A percentile compares a stretch with the other conserved stretches of the same genome.
Evolutionary conservation across 1,140 invertebrate genomes (phyloP).

Genomic region (Laupala kohalensis): DNA sequence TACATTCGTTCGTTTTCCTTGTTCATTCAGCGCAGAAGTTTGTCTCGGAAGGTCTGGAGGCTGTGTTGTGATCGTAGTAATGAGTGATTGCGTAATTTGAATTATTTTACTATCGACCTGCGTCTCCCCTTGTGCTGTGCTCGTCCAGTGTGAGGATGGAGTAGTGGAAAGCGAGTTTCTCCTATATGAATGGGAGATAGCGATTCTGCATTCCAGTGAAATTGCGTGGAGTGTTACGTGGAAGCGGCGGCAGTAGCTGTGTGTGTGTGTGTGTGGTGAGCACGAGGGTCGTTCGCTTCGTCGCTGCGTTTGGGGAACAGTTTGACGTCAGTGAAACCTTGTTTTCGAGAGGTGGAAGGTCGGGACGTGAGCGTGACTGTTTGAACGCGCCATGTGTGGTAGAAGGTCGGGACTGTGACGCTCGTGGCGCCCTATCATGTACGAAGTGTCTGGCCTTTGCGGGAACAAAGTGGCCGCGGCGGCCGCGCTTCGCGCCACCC

Average conservation of each 20-base stretch:
- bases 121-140: not conserved
- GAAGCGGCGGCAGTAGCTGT: too few relatives aligned
- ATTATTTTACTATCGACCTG: too few relatives aligned
- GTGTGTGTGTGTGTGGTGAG: not conserved
- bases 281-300: not conserved
- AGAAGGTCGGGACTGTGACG: too few relatives aligned
- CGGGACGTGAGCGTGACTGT: too few relatives aligned
- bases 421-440: constrained; percentile 41
- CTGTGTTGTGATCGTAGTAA: too few relatives aligned
- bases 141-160: not conserved
- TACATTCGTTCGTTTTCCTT: too few relatives aligned
- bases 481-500: constrained; percentile 35
- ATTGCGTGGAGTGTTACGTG: too few relatives aligned
- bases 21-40: too few relatives aligned
- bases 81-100: too few relatives aligned
- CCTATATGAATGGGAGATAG: not conserved
- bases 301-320: not conserved
- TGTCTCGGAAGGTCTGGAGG: too few relatives aligned
- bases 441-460: constrained; percentile 44
- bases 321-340: not conserved
- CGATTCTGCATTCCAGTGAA: not conserved
- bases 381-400: too few relatives aligned
- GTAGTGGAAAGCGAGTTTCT: not conserved
- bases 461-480: constrained; percentile 45
- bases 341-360: too few relatives aligned